Base-by-base conservation (phyloP, 2,113 vertebrate genomes). In the Paedocypris sp. region DNA sequence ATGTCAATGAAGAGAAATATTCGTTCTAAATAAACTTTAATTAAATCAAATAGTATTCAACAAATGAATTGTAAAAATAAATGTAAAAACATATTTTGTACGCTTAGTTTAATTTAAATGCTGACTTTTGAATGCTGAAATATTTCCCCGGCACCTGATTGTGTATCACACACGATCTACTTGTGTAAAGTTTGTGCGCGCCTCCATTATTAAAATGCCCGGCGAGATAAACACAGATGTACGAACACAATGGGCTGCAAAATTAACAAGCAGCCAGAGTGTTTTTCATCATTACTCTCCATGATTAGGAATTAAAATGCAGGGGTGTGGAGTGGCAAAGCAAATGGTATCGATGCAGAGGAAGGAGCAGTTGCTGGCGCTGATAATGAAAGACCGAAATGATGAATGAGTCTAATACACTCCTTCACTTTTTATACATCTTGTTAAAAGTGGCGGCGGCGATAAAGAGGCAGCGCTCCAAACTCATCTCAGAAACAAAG, bases 331-430 rank as follows among this genome's bases (percentile, higher is more conserved):
- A 50, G 47, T 48, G 69, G 70, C 66, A 71, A 77, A 80, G 80
- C 78, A 73, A 75, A 81, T 72, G 71, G 64, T 56, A 50, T 39
- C 42, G 60, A 68, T 62, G 69, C 69, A 62, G 71, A 50, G 52
- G 46, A 64, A 62, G 12, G 31, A 36, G 61, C 49, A 46, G 59
- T 73, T 67, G 70, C 70, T 71, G 65, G 74, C 56, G 60, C 62
- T 71, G 58, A 35, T 80, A 81, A 84, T 79, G 73, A 77, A 81
- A 75, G 67, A 59, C 67, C 45, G 67, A 71, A 67, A 82, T 83
- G 81, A 83, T 78, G 73, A 83, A 84, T 83, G 83, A 79, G 31
- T 66, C 69, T 75, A 82, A 83, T 81, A 80, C 65, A 56, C 49
- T 56, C 73, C 67, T 77, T 82, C 75, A 76, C 69, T 78, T 84